A percentile compares a stretch with the other conserved stretches of the same genome.
Evolutionary conservation across 2,113 vertebrate genomes (phyloP).

Genomic region (Pholis gunnellus): DNA sequence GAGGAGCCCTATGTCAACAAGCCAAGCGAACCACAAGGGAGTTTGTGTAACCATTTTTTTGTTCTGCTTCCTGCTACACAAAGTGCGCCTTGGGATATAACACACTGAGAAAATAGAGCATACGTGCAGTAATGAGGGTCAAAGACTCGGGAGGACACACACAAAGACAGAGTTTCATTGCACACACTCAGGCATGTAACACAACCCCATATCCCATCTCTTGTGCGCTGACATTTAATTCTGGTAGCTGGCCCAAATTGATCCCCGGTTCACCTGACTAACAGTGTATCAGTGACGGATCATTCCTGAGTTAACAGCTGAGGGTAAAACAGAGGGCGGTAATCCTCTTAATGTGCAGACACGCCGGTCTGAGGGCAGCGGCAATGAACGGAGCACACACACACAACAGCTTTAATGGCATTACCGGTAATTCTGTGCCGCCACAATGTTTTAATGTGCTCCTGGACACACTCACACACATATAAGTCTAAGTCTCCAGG

Average conservation of each 20-base stretch:
- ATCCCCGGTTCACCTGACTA: conserved; percentile 65
- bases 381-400: conserved; percentile 38
- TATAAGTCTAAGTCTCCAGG: conserved; percentile 45
- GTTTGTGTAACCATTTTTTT: conserved; percentile 61
- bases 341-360: conserved; percentile 79
- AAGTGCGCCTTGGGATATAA: conserved; percentile 50
- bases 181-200: conserved; percentile 22
- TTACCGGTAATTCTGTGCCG: conserved; percentile 80
- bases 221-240: conserved; percentile 61
- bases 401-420: conserved; percentile 78
- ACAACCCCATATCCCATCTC: conserved; percentile 48
- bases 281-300: conserved; percentile 72
- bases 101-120: conserved; percentile 46
- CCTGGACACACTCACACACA: conserved; percentile 49
- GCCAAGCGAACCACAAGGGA: conserved; percentile 61
- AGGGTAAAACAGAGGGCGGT: conserved; percentile 70
- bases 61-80: conserved; percentile 49
- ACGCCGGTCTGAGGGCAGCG: conserved; percentile 60
- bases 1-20: conserved; percentile 57
- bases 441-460: conserved; percentile 74
- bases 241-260: conserved; percentile 48
- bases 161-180: conserved; percentile 15
- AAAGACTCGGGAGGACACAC: conserved; percentile 45
- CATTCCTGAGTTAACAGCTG: conserved; percentile 68
- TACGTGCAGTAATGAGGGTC: conserved; percentile 55